These are phyloP conservation scores for Pectinophora gossypiella DNA, from an alignment of 1,140 invertebrate genomes.

Conservation along the genomic window DNA sequence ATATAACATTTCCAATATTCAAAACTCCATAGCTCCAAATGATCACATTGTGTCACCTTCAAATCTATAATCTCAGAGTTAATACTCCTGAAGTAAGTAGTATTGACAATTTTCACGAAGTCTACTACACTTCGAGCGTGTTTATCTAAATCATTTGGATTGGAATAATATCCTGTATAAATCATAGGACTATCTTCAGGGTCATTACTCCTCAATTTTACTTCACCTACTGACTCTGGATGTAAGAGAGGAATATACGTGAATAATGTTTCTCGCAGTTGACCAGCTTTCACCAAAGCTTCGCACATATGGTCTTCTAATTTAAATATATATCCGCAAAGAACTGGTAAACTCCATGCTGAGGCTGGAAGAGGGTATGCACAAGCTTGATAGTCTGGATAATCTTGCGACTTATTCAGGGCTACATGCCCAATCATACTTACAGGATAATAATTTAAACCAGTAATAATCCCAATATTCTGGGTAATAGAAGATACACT, in stretches of 20 bases:
- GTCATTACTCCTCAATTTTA: conserved; percentile 84
- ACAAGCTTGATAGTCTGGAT: conserved; percentile 27
- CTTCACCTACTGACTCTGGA: conserved; percentile 84
- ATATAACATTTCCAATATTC: conserved; percentile 79
- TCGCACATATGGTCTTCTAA: conserved; percentile 74
- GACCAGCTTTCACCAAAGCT: conserved; percentile 73
- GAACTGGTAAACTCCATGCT: conserved; percentile 78
- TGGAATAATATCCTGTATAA: conserved; percentile 89
- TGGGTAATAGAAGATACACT: conserved; percentile 14
- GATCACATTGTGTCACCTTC: conserved; percentile 61
- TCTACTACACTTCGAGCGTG: conserved; percentile 86
- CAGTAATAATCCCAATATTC: conserved; percentile 1
- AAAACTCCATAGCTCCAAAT: conserved; percentile 78
- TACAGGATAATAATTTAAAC: conserved; percentile 5
- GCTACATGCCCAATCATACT: conserved; percentile 18
- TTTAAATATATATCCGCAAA: conserved; percentile 81
- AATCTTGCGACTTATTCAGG: conserved; percentile 12
- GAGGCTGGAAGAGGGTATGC: conserved; percentile 24
- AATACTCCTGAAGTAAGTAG: conserved; percentile 74
- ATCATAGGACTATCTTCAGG: conserved; percentile 91
- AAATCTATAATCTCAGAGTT: conserved; percentile 56
- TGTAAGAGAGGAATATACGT: conserved; percentile 87
- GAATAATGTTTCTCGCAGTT: conserved; percentile 83
- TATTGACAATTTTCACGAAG: conserved; percentile 71
- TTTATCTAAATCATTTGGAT: conserved; percentile 83